Percentiles rank a stretch among this genome's conserved stretches.
Evolutionary conservation across 2,113 vertebrate species (phyloP).

Genomic region (Natator depressus): DNA sequence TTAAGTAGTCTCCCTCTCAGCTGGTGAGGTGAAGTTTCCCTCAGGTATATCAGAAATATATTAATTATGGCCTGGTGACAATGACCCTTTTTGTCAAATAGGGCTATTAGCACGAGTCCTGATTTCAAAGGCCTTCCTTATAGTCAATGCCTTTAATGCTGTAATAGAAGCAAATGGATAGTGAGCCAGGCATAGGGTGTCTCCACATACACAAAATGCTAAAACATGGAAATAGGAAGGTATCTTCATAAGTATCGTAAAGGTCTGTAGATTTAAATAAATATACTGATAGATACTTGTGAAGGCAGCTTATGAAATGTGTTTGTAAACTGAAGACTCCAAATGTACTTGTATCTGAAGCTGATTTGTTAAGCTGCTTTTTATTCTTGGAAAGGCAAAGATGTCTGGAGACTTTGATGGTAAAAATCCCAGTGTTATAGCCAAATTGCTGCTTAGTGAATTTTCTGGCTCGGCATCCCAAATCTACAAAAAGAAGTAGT

Average conservation of each 20-base stretch:
- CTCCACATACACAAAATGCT: not conserved
- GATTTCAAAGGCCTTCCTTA: not conserved
- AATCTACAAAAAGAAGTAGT: not conserved
- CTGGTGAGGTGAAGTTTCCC: not conserved
- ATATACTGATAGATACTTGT: slow-evolving; percentile 22
- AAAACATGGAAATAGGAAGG: not conserved
- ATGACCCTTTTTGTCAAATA: not conserved
- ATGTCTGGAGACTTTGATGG: slow-evolving; percentile 44
- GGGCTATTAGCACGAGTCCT: not conserved
- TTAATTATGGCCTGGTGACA: not conserved
- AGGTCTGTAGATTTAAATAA: not conserved
- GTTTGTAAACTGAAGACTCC: slow-evolving; percentile 48
- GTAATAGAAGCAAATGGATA: not conserved
- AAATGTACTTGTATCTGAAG: slow-evolving; percentile 51
- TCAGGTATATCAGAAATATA: not conserved
- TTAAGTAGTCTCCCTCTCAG: not conserved
- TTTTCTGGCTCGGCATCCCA: not conserved
- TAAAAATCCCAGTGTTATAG: slow-evolving; percentile 55
- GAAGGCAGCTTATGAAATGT: slow-evolving; percentile 56
- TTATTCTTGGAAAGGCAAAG: slow-evolving; percentile 60
- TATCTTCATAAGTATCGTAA: not conserved
- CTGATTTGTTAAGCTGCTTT: slow-evolving; percentile 55
- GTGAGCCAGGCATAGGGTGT: slow-evolving; percentile 25
- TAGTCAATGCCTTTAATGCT: not conserved
- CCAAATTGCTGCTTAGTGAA: not conserved